Evolutionary conservation across 2,113 vertebrate genomes (phyloP), one percentile per base, ranked within the genome.

Genomic region (Callionymus lyra): DNA sequence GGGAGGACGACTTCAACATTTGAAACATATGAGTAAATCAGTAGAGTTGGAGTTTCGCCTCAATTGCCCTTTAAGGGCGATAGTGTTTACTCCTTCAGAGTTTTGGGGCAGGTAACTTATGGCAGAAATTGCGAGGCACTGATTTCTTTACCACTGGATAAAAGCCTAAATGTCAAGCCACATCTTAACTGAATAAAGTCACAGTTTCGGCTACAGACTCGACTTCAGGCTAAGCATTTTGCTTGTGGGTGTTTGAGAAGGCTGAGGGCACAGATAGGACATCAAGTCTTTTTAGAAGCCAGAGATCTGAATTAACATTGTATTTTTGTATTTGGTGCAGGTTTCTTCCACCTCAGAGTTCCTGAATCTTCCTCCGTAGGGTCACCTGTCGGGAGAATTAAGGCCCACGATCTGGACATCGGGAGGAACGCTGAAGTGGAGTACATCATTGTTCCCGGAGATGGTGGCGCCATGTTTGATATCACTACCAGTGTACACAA

Each of bases 371-470:
- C 94, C 11, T 69, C 82, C 0, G 76, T 97, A 61, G 90, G 93
- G 2, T 93, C 90, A 8, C 84, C 88, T 2, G 87, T 98, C 44
- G 95, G 95, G 34, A 85, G 90, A 55, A 99, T 99, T 75, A 89
- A 91, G 82, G 95, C 95, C 21, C 91, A 97, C 17, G 95, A 99
- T 53, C 82, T 96, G 46, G 95, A 98, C 77, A 89, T 85, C 49
- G 94, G 94, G 44, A 87, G 80, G 55, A 99, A 98, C 43, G 94
- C 95, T 1, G 89, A 95, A 75, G 93, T 99, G 16, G 92, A 92
- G 50, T 99, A 99, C 70, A 97, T 77, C 59, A 94, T 99, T 15
- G 91, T 98, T 47, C 93, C 94, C 19, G 94, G 94, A 15, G 95
- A 99, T 43, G 94, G 92, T 16, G 92, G 93, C 9, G 86, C 88